Evolutionary conservation across 1,140 invertebrate genomes (phyloP), one percentile per base, ranked within the genome.

Genomic region (Cydia pomonella): DNA sequence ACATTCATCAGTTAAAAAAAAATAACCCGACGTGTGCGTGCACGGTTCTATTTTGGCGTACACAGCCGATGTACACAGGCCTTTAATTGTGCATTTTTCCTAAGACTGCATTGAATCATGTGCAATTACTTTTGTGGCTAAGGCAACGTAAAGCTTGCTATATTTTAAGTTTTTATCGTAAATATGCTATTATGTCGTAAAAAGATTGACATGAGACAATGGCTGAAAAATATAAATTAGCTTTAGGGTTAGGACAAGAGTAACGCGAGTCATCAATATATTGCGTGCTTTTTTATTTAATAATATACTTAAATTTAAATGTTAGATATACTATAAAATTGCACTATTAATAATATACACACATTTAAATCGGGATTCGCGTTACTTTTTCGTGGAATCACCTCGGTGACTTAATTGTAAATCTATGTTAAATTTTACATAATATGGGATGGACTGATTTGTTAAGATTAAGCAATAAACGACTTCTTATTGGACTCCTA

Each of bases 381-480:
- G 41, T 16, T 44, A 44, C 41, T 44, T 44, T 44, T 44, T 44
- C 41, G 41, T 44, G 2, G 41, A 16, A 44, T 16, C 9, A 10
- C 13, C 44, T 47, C 3, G 9, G 33, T 38, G 33, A 47, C 44
- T 23, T 59, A 21, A 59, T 21, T 59, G 21, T n/a, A 1, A 18
- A 59, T 23, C 21, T 59, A 59, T 59, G 53, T 59, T 59, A 9
- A 59, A 59, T 18, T 59, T 23, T 23, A 59, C 53, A 23, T 21
- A 7, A 59, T 23, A 59, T 66, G 76, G 73, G 75, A 77, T 81
- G 75, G 75, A 79, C 80, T 79, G 78, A 79, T 72, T 80, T 75
- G 74, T 77, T 79, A 75, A n/a, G 33, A 21, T 38, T 41, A 12
- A 25, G 38, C 9, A 71, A 75, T 79, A 75, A 69, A 66, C 33